Evolutionary conservation across 2,113 vertebrate species (phyloP).

Genomic region (Lophotis ruficrista): DNA sequence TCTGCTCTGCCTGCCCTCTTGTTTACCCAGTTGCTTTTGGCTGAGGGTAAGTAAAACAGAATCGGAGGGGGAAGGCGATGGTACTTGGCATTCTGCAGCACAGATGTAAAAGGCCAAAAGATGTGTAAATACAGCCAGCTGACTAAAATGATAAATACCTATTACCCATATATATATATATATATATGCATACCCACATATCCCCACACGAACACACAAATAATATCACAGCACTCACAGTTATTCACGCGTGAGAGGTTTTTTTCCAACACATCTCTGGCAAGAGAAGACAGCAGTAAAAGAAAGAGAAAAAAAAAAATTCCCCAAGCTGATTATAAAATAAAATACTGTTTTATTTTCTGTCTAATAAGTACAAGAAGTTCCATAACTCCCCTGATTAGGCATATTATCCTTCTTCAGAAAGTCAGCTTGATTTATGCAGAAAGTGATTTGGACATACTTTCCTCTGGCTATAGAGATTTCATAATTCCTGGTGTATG

Average conservation of each 20-base stretch:
- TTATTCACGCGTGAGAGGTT: not conserved
- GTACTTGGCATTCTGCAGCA: not conserved
- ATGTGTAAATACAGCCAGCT: not conserved
- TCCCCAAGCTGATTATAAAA: constrained; percentile 86
- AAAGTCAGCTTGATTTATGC: constrained; percentile 91
- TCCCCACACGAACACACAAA: not conserved
- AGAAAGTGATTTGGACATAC: constrained; percentile 88
- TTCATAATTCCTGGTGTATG: constrained; percentile 94
- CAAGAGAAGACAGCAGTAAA: constrained; percentile 68
- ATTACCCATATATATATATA: not conserved
- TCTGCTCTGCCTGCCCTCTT: not conserved
- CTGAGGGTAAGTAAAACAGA: not conserved
- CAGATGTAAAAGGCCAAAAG: not conserved
- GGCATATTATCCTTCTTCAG: constrained; percentile 87
- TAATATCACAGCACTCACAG: not conserved
- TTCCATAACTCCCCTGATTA: constrained; percentile 92
- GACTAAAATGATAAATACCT: not conserved
- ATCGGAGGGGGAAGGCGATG: not conserved
- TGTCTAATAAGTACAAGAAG: constrained; percentile 93
- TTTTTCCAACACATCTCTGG: constrained; percentile 59
- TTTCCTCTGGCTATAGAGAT: constrained; percentile 87
- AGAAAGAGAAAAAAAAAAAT: not conserved
- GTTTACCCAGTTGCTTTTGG: not conserved
- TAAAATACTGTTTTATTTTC: constrained; percentile 93
- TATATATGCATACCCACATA: not conserved